These are phyloP conservation scores for Siniperca obscura DNA, from an alignment of 2,797 vertebrate species.

Conservation along the genomic window DNA sequence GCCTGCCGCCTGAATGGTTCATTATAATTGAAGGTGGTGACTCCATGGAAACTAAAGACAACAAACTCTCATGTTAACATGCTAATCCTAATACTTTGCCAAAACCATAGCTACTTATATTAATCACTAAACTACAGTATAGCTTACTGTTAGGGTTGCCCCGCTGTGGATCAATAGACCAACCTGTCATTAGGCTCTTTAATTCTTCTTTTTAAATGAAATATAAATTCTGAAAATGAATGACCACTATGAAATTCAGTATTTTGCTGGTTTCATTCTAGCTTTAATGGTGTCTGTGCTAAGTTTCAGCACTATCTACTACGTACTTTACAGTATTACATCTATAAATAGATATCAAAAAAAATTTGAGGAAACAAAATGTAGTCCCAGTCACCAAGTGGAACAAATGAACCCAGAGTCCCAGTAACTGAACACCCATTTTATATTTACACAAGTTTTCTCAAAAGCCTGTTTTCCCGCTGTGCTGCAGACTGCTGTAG, in stretches of 20 bases:
- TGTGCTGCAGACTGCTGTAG: neutral
- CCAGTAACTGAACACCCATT: neutral
- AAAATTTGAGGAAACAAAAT: neutral
- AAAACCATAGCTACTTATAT: neutral
- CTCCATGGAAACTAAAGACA: slow-evolving; percentile 30
- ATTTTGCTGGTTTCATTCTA: neutral
- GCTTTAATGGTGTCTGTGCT: neutral
- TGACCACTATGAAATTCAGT: neutral
- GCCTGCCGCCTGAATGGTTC: slow-evolving; percentile 17
- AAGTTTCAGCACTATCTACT: neutral
- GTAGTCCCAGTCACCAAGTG: neutral
- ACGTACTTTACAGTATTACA: neutral
- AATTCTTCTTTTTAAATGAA: neutral
- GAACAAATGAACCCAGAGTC: neutral
- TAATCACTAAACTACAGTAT: neutral
- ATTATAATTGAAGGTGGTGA: neutral
- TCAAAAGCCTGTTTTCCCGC: neutral
- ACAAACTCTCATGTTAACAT: slow-evolving; percentile 20
- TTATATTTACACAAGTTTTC: neutral
- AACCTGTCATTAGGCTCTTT: neutral
- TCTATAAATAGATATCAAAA: neutral
- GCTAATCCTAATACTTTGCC: neutral
- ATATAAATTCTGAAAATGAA: neutral
- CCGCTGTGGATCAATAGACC: neutral
- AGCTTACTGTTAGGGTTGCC: neutral